Conservation (phyloP, 2,113 vertebrate genomes). For the Brevimyrus niger region DNA sequence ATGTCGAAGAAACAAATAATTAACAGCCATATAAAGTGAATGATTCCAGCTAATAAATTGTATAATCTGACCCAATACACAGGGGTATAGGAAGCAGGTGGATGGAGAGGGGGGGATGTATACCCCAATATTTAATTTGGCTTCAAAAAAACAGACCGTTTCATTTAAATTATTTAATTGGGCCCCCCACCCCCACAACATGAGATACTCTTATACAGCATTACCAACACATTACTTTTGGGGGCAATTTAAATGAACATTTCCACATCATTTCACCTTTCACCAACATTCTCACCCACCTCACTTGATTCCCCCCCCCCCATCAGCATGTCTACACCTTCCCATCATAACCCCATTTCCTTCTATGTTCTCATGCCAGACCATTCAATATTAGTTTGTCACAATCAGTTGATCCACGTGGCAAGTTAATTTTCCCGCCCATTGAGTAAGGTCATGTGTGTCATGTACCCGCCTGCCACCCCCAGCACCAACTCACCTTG, state of each 20-base stretch:
- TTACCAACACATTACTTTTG: neutral
- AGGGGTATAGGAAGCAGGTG: neutral
- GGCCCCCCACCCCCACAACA: neutral
- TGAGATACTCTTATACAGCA: neutral
- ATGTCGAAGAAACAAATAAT: neutral
- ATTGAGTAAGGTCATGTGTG: neutral
- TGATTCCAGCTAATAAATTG: neutral
- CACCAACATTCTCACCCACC: neutral
- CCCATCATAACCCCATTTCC: neutral
- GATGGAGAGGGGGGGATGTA: neutral
- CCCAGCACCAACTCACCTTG: slow-evolving; percentile 65
- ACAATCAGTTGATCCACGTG: neutral
- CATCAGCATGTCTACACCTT: neutral
- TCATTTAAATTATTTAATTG: neutral
- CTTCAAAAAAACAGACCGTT: neutral
- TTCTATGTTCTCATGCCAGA: neutral
- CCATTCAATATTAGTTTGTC: neutral
- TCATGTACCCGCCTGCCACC: neutral
- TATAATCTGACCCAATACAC: neutral
- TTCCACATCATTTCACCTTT: neutral
- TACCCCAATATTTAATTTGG: neutral
- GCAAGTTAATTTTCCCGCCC: neutral
- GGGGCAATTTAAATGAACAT: neutral
- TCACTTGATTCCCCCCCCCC: neutral
- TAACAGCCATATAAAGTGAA: neutral